Conservation (phyloP, 2,888 invertebrate genomes). For the Siphonodentalium dalli region DNA sequence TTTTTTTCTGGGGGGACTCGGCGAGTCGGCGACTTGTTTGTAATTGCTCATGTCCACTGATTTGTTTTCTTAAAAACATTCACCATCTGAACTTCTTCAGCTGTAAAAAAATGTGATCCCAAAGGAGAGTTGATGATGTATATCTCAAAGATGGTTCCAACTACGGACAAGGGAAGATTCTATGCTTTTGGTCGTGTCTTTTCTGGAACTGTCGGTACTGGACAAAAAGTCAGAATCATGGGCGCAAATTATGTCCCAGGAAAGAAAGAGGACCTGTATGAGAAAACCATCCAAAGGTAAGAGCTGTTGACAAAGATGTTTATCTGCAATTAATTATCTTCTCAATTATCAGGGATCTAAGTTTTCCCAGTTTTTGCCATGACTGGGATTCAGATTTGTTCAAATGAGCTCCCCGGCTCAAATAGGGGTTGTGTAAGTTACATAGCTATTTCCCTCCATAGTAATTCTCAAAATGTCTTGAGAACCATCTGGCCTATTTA, state of each 20-base stretch:
- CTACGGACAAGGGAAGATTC: slow-evolving; percentile 99
- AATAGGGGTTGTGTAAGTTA: too few species aligned
- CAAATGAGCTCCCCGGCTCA: too few species aligned
- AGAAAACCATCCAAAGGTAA: slow-evolving; percentile 93
- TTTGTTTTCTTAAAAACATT: not conserved
- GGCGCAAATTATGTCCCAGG: slow-evolving; percentile 98
- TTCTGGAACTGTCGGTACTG: slow-evolving; percentile 82
- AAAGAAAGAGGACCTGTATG: slow-evolving; percentile 98
- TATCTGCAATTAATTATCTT: too few species aligned
- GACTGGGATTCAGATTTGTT: too few species aligned
- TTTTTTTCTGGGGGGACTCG: too few species aligned
- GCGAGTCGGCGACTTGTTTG: too few species aligned
- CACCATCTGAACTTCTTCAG: slow-evolving; percentile 50
- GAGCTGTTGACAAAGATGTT: too few species aligned
- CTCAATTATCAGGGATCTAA: too few species aligned
- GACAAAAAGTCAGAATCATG: slow-evolving; percentile 88
- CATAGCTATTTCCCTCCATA: too few species aligned
- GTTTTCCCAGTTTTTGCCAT: too few species aligned
- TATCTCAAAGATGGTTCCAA: slow-evolving; percentile 99
- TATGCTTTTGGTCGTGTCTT: slow-evolving; percentile 99
- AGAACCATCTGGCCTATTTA: too few species aligned
- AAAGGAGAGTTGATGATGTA: slow-evolving; percentile 99
- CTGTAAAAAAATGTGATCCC: slow-evolving; percentile 86
- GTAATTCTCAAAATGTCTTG: too few species aligned
- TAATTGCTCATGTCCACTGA: not conserved